Base-by-base conservation (phyloP, 1,140 invertebrate genomes). In the Drosophila repleta region DNA sequence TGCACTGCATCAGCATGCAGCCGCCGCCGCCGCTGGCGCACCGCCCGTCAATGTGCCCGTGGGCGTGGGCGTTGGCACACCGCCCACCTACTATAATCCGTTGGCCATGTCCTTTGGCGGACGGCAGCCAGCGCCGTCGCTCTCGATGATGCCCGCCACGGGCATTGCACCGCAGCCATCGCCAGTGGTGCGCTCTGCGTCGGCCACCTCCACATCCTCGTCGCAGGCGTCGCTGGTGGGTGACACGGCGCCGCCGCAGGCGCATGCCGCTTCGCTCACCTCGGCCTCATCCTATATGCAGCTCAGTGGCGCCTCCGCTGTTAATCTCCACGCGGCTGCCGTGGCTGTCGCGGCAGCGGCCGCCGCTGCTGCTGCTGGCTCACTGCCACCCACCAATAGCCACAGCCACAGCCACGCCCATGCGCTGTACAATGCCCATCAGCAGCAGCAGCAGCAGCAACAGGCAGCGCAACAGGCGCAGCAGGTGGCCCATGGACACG, bases 171-270 rank as follows among this genome's bases (percentile, higher is more conserved):
- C 85, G 10, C 82, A 90, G 11, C 87, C 90, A 18, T 85, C 90
- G 29, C 87, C 90, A 3, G 90, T 91, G 41, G 85, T 91, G 37
- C 76, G 90, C 5, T 90, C 85, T 10, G 85, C 90, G 3, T 91
- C 90, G 51, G 90, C 90, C 18, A 91, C 90, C 18, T 91, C 90
- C 13, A 91, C 90, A 11, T 91, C 90, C 32, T 89, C 90, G 52
- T 85, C 83, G 35, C 89, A 90, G 75, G 84, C 90, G 15, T 84
- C 90, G 21, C 49, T 91, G 41, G 74, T 85, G 26, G 81, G 90
- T 1, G 90, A 91, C 68, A 87, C 90, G 57, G 74, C 90, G 17
- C 91, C 91, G 41, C 91, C 90, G 6, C 82, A 83, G 55, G 90
- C 89, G 0, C 90, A 91, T 73, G 81, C 90, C 37, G 83, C 90